These are phyloP conservation scores for Antheraea mylitta DNA, from an alignment of 1,140 invertebrate genomes.

Conservation along the genomic window DNA sequence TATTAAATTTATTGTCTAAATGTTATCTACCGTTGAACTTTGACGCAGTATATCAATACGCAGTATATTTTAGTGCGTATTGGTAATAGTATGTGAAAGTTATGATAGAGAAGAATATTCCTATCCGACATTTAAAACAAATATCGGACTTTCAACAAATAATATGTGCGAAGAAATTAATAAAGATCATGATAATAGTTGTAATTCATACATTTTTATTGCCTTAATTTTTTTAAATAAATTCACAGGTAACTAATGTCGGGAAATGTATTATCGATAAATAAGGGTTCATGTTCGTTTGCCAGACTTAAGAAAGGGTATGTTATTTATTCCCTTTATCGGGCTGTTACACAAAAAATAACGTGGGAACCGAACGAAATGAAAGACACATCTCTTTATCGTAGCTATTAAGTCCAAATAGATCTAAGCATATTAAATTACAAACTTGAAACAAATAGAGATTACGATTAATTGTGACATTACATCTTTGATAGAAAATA, in stretches of 20 bases:
- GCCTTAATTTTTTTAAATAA: slow-evolving; percentile 52
- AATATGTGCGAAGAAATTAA: neutral
- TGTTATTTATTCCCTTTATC: slow-evolving; percentile 68
- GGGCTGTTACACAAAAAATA: slow-evolving; percentile 65
- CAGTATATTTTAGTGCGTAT: neutral
- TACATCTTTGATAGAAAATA: neutral
- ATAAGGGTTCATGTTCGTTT: slow-evolving; percentile 67
- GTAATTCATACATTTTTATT: neutral
- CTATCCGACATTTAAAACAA: neutral
- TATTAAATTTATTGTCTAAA: neutral
- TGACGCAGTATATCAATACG: neutral
- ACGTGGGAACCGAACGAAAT: slow-evolving; percentile 72
- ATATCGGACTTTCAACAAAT: neutral
- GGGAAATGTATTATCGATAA: slow-evolving; percentile 74
- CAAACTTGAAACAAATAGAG: slow-evolving; percentile 5
- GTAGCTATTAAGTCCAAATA: slow-evolving; percentile 47
- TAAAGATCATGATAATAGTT: neutral
- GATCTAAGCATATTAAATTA: slow-evolving; percentile 16
- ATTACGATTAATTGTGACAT: neutral
- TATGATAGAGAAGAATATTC: neutral
- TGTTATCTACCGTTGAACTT: slow-evolving; percentile 1
- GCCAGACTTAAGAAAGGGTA: slow-evolving; percentile 64
- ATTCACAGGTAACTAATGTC: slow-evolving; percentile 54
- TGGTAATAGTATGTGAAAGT: slow-evolving; percentile 4
- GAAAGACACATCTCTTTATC: slow-evolving; percentile 65